Base-by-base conservation (phyloP, 1,140 invertebrate genomes). In the Cotesia chilonis region DNA sequence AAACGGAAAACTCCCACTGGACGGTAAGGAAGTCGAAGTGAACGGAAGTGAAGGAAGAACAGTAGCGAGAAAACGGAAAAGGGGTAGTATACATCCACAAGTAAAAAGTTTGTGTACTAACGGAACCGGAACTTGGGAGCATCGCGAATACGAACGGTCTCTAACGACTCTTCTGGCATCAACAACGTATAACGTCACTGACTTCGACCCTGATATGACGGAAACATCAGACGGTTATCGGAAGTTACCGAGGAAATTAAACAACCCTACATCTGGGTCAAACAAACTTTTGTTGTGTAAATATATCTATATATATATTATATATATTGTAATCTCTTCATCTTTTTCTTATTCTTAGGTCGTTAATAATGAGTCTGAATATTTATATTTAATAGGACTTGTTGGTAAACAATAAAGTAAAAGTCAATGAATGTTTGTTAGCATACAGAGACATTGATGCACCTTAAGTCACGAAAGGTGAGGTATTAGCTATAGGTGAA, bases 401-500 rank as follows among this genome's bases (percentile, higher is more conserved):
- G 10, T 47, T 2, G 10, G 10, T 47, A 47, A 47, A 47, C 6
- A 9, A 7, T 47, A 2, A 47, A 47, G 41, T 10, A 47, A 47
- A 47, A 55, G 54, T 55, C n/a, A 55, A 57, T 57, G 55, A n/a
- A 2, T 52, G 54, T 17, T 12, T 57, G 54, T 57, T 47, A 47
- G 41, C 28, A 28, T 28, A 28, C 9, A 47, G 41, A 47, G 41
- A 47, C 54, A 55, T 55, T 55, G 57, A 59, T 28, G 57, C 20
- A 20, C 41, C 41, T 12, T 10, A 38, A 54, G 61, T 9, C 7
- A 70, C 47, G 41, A 65, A 67, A 36, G 66, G 64, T 47, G 64
- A 67, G 57, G 70, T 41, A 37, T 54, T 71, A 6, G 36, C 51
- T 3, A 28, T 20, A 68, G 10, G 66, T 68, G n/a, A 47, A 55